Percentiles rank a stretch among this genome's conserved stretches.
These are phyloP conservation scores for Umimayanthus chanpuru DNA, from an alignment of 92 coral and sea anemone genomes.

Conservation along the genomic window DNA sequence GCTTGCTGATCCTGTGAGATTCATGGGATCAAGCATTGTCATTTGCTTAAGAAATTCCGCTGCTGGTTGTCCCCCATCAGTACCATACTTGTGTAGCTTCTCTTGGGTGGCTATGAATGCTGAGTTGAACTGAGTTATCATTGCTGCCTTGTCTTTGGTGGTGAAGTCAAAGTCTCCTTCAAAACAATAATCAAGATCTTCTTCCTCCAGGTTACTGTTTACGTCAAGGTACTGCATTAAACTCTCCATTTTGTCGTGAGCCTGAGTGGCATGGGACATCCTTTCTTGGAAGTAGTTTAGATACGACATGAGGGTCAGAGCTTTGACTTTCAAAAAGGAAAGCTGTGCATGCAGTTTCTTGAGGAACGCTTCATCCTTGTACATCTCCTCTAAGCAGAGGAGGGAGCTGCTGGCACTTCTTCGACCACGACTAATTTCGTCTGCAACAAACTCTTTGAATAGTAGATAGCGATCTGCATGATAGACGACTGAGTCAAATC, in stretches of 20 bases:
- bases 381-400: conserved; percentile 50
- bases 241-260: conserved; percentile 52
- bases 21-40: neutral
- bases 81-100: conserved; percentile 29
- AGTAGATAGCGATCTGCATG: conserved; percentile 49
- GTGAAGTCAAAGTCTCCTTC: conserved; percentile 26
- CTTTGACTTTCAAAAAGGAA: conserved; percentile 37
- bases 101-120: conserved; percentile 24
- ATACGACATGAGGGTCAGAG: conserved; percentile 32
- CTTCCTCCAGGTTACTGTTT: conserved; percentile 27
- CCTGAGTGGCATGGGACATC: conserved; percentile 56
- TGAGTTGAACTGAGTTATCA: neutral
- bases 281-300: conserved; percentile 42
- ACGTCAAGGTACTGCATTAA: conserved; percentile 29
- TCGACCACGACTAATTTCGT: conserved; percentile 37
- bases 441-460: conserved; percentile 41
- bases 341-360: conserved; percentile 51
- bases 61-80: conserved; percentile 36
- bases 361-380: conserved; percentile 34
- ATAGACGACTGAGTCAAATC: conserved; percentile 56
- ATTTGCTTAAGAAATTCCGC: conserved; percentile 32
- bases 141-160: conserved; percentile 8
- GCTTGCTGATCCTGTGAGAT: neutral
- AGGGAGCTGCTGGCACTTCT: conserved; percentile 52
- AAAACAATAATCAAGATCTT: conserved; percentile 31